Evolutionary conservation across 2,113 vertebrate genomes (phyloP), one percentile per base, ranked within the genome.

Genomic region (Thamnaconus septentrionalis): DNA sequence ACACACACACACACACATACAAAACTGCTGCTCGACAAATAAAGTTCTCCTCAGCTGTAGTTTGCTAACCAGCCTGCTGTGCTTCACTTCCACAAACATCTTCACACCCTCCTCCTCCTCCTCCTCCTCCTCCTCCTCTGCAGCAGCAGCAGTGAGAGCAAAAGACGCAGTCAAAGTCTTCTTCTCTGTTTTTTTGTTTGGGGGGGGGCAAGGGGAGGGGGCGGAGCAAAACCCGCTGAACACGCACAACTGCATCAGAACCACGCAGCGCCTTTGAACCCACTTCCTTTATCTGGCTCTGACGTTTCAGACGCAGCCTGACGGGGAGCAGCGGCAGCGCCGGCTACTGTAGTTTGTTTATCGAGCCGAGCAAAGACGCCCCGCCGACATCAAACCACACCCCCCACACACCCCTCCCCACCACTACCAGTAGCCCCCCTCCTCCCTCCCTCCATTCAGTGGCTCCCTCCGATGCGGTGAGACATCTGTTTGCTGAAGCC

Each of bases 301-400:
- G 66, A 59, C 59, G 52, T 54, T 61, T 70, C 75, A 31, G 79
- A 75, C 77, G 65, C 66, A 52, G 64, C 12, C 66, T 31, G 18
- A 31, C 18, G 57, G 56, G 43, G 61, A 47, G 49, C 18, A 51
- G 67, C 56, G 60, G 71, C 63, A 83, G 56, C n/a, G 66, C 71
- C 68, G 64, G 68, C 65, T 43, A 48, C 66, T 76, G 75, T 66
- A 59, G 69, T 79, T 76, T 64, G 58, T 79, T 79, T 66, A 66
- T 61, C 18, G 52, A 59, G 66, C 10, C 41, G 69, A 44, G 75
- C 83, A 85, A 79, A 85, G 78, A 76, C 59, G 31, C 66, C 18
- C 66, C 53, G 57, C 48, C 59, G 42, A 65, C 71, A 77, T 77
- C 56, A 81, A 77, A 48, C 41, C 39, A 18, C 0, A 31, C 18